phyloP scores from a whole-genome alignment of 2,888 invertebrate species.

The Caenorhabditis zanzibari region DNA sequence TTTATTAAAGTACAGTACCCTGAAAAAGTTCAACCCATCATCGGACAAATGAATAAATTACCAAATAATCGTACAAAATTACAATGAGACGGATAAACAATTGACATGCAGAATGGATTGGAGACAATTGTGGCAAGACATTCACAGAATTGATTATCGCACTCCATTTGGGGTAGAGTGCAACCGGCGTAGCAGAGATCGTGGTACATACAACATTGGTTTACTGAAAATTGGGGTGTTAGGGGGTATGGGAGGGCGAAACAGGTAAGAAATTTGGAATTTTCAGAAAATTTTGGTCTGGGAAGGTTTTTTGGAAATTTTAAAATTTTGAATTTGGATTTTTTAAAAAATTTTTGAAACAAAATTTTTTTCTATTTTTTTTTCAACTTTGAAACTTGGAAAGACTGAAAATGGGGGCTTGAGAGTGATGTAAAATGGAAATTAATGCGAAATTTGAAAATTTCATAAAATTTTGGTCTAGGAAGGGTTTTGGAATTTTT shows the following conservation, averaged over 20 bases:
- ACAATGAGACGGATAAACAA: slow-evolving; percentile 66
- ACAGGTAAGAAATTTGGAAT: too few relatives aligned
- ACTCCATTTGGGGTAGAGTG: slow-evolving; percentile 67
- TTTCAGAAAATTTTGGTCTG: background rate
- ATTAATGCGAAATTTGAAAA: too few relatives aligned
- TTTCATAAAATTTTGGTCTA: too few relatives aligned
- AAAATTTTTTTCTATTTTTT: too few relatives aligned
- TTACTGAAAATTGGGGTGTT: slow-evolving; percentile 61
- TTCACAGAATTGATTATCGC: slow-evolving; percentile 69
- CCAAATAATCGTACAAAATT: slow-evolving; percentile 60
- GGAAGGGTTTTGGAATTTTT: too few relatives aligned
- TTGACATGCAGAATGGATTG: slow-evolving; percentile 63
- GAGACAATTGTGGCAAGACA: slow-evolving; percentile 65
- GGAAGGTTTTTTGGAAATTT: background rate
- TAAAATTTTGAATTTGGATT: too few relatives aligned
- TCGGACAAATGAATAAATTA: slow-evolving; percentile 59
- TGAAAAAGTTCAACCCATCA: too few relatives aligned
- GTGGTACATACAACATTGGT: slow-evolving; percentile 69
- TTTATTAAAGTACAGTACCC: too few relatives aligned
- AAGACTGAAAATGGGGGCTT: too few relatives aligned
- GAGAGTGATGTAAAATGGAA: too few relatives aligned
- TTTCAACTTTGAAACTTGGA: too few relatives aligned
- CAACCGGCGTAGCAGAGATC: slow-evolving; percentile 70
- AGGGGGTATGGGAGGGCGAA: background rate
- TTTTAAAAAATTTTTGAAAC: too few relatives aligned